Percentiles rank a stretch among this genome's conserved stretches.
Evolutionary conservation across 1,140 invertebrate species (phyloP).

Genomic region (Choristoneura fumiferana): DNA sequence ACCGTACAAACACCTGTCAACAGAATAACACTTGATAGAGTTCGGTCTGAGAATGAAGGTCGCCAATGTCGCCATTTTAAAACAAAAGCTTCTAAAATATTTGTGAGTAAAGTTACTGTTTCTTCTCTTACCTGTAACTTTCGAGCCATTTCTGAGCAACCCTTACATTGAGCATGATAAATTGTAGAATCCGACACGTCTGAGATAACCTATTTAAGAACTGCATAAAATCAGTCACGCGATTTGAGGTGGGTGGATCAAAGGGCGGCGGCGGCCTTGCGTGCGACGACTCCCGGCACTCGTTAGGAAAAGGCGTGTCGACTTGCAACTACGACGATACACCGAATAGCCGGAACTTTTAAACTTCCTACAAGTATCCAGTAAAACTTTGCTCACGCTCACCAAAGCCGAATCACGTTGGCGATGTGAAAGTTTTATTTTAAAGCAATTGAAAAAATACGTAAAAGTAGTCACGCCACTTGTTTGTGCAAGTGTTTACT

Average conservation of each 20-base stretch:
- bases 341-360: constrained; percentile 37
- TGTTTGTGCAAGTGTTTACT: no score
- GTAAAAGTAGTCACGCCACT: no score
- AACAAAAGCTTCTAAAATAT: constrained; percentile 3
- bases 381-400: not conserved
- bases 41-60: constrained; percentile 5
- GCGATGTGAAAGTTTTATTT: no score
- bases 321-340: constrained; percentile 60
- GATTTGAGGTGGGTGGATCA: constrained; percentile 76
- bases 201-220: constrained; percentile 51
- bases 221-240: constrained; percentile 70
- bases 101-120: no score
- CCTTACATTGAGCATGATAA: constrained; percentile 16
- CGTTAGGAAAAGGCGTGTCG: constrained; percentile 78
- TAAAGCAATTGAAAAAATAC: no score
- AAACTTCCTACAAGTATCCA: constrained; percentile 21
- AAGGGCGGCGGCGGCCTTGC: constrained; percentile 76
- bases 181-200: constrained; percentile 33
- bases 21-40: constrained; percentile 8
- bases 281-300: constrained; percentile 74
- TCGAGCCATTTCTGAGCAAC: no score
- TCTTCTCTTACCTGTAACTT: no score
- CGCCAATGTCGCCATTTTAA: constrained; percentile 24
- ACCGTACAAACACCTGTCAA: not conserved
- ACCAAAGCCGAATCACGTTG: no score